phyloP scores from a whole-genome alignment of 1,140 invertebrate species.

The Proales similis region DNA sequence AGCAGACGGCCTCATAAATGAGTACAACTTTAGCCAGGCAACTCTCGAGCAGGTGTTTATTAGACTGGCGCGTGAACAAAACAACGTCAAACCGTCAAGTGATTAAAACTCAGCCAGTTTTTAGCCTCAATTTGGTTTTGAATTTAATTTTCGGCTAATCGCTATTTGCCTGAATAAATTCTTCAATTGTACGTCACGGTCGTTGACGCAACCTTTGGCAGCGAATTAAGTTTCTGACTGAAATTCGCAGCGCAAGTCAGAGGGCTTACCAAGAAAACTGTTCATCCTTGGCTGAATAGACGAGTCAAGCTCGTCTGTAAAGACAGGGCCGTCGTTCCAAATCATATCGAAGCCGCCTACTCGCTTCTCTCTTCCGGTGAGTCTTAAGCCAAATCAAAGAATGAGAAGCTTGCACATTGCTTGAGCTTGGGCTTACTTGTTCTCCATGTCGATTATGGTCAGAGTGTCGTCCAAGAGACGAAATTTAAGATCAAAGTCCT shows the following conservation, averaged over 20 bases:
- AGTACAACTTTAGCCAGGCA: slow-evolving; percentile 56
- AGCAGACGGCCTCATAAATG: slow-evolving; percentile 50
- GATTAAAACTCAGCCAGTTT: too few relatives aligned
- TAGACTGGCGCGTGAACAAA: slow-evolving; percentile 35
- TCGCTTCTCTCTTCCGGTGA: slow-evolving; percentile 56
- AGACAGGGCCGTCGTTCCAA: slow-evolving; percentile 59
- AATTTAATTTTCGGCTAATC: slow-evolving; percentile 12
- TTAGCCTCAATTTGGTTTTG: too few relatives aligned
- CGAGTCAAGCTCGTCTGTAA: slow-evolving; percentile 42
- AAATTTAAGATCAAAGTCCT: slow-evolving; percentile 56
- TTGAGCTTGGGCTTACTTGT: slow-evolving; percentile 44
- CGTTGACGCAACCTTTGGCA: slow-evolving; percentile 41
- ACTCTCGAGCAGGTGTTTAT: slow-evolving; percentile 50
- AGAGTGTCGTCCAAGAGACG: slow-evolving; percentile 55
- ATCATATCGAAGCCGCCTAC: slow-evolving; percentile 60
- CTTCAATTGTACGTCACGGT: slow-evolving; percentile 39
- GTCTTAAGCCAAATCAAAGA: slow-evolving; percentile 41
- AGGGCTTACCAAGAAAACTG: slow-evolving; percentile 39
- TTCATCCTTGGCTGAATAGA: slow-evolving; percentile 20
- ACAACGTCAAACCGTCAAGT: too few relatives aligned
- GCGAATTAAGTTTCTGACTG: slow-evolving; percentile 43
- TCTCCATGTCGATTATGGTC: slow-evolving; percentile 56
- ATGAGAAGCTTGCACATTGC: too few relatives aligned
- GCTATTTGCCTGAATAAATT: slow-evolving; percentile 38
- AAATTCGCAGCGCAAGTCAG: slow-evolving; percentile 38